Base-by-base conservation (phyloP, 1,140 invertebrate genomes). In the Telenomus remus region DNA sequence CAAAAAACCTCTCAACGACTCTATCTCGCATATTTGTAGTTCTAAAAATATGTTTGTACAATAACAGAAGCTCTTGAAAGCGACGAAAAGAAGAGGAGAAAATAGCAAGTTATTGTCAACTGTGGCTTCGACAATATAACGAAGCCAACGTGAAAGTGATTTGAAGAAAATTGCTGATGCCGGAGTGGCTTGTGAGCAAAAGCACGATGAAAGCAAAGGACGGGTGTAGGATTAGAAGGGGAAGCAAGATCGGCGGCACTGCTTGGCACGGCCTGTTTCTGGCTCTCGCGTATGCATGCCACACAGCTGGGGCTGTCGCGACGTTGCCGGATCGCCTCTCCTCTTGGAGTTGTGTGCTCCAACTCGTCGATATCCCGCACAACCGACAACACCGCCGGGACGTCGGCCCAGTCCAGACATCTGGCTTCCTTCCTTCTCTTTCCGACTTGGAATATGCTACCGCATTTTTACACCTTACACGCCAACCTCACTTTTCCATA, bases 351-450 rank as follows among this genome's bases (percentile, higher is more conserved):
- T 73, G 59, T 54, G 60, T 61, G 49, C 55, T 56, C 54, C 63
- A 57, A 15, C 57, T 60, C 74, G 75, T 79, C 76, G 73, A 78
- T 76, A 79, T 73, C 74, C 47, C 50, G 19, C 7, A 42, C 70
- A 81, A 61, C 77, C 44, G 84, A 79, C 84, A 86, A 86, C 84
- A 50, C 59, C 49, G 82, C 68, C 47, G 53, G 13, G 61, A 81
- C 78, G 77, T 80, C 80, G 76, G 64, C 76, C 74, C 65, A 74
- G 79, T 68, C 72, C 63, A 54, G 65, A 74, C 55, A 69, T 50
- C 53, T 57, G 35, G 50, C 14, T 64, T 63, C 57, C 49, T 60
- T 68, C 50, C 72, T 68, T 44, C 50, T 61, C 27, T 42, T 14
- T 27, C 19, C 19, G 19, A 27, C 19, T 27, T 27, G 19, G 19